phyloP scores from a whole-genome alignment of 2,113 vertebrate genomes.

The Amazona vittata region DNA sequence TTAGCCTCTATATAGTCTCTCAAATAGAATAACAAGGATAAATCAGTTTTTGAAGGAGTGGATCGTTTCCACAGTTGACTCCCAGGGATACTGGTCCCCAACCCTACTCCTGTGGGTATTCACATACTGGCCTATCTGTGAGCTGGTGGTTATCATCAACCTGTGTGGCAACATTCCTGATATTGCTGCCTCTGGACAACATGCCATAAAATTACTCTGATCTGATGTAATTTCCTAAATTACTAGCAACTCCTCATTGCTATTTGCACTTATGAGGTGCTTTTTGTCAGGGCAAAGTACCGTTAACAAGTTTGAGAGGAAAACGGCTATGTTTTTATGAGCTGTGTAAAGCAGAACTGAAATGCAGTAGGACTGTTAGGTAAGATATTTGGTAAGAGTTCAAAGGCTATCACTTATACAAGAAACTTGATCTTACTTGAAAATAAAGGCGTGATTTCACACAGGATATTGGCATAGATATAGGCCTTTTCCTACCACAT shows the following conservation, averaged over 20 bases:
- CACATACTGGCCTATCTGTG: not conserved
- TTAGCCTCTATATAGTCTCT: not conserved
- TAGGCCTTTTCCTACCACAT: not conserved
- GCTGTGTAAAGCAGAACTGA: not conserved
- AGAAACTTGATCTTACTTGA: constrained; percentile 51
- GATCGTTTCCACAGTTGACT: not conserved
- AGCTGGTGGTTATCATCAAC: not conserved
- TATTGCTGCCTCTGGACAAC: not conserved
- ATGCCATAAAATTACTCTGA: not conserved
- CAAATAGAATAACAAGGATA: not conserved
- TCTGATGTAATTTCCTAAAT: not conserved
- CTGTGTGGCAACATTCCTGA: not conserved
- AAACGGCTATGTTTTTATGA: not conserved
- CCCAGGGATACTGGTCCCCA: not conserved
- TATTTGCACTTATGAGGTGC: not conserved
- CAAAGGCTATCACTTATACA: constrained; percentile 41
- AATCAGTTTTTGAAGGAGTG: not conserved
- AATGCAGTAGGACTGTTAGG: not conserved
- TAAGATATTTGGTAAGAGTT: constrained; percentile 26
- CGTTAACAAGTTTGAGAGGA: not conserved
- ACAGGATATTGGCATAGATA: constrained; percentile 53
- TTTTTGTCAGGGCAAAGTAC: not conserved
- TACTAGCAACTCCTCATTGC: not conserved
- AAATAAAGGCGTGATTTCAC: constrained; percentile 67
- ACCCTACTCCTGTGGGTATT: not conserved